Evolutionary conservation across 1,140 invertebrate species (phyloP), one percentile per base, ranked within the genome.

Genomic region (Paralvinella palmiformis): DNA sequence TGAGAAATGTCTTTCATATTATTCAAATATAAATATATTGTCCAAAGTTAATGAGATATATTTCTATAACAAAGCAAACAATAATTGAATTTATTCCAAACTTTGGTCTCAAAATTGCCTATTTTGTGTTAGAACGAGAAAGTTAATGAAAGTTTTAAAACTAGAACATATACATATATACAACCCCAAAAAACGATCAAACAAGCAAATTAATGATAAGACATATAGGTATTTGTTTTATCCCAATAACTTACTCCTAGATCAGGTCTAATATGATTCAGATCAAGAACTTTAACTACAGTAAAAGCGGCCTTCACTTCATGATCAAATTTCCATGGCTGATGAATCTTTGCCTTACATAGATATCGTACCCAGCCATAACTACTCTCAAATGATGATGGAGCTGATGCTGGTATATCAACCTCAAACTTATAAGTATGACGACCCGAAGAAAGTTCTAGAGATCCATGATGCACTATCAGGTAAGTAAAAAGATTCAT

Each of bases 361-460:
- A 75, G 79, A 69, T 83, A 83, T 1, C 80, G 70, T 7, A 84
- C 74, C 57, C 79, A 78, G 6, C 83, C 83, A 63, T 74, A 73
- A 1, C 78, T 69, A 33, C 81, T 81, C 67, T 80, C 76, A 68
- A 83, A 84, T 13, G 81, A 83, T 0, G 80, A 77, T 0, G 83
- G 83, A 17, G 82, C 66, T 67, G 77, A 77, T n/a, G 72, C 68
- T 17, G 82, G 82, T 17, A 84, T 71, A 36, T 72, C 74, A 69
- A 83, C 82, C 58, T 77, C 73, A 67, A 84, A 84, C 5, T 80
- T 79, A 68, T 82, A 84, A 15, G 72, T 70, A 64, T 81, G 79
- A n/a, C 69, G 57, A 27, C 83, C 83, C 1, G 76, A n/a, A n/a
- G n/a, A n/a, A n/a, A n/a, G n/a, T n/a, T n/a, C 27, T 57, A 70